A percentile compares a stretch with the other conserved stretches of the same genome.
Conservation (phyloP, 2,888 invertebrate genomes). For the Ophioninae sp. region DNA sequence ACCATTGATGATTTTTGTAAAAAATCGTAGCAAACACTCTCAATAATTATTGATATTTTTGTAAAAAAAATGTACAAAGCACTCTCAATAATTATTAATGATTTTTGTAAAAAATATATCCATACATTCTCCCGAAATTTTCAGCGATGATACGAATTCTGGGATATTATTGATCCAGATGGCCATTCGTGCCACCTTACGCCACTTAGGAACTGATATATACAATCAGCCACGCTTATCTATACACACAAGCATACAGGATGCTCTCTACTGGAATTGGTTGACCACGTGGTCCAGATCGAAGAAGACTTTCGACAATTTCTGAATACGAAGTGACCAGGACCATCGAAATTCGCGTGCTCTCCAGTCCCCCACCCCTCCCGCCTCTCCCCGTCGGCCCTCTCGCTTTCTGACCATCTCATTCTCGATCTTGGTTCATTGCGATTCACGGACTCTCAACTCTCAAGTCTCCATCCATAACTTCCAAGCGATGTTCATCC, state of each 20-base stretch:
- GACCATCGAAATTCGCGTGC: constrained; percentile 45
- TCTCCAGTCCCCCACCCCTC: background rate
- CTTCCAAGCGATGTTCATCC: constrained; percentile 45
- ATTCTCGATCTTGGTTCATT: background rate
- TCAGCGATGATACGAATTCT: constrained; percentile 10
- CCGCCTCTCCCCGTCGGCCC: too few species aligned
- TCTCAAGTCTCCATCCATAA: constrained; percentile 30
- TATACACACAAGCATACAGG: background rate
- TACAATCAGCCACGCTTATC: background rate
- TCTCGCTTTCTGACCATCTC: too few species aligned
- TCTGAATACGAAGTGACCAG: constrained; percentile 33
- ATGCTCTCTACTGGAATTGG: background rate
- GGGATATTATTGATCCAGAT: constrained; percentile 25
- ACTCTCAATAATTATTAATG: too few species aligned
- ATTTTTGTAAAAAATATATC: too few species aligned
- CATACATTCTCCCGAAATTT: background rate
- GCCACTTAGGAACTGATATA: background rate
- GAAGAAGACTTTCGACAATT: constrained; percentile 42
- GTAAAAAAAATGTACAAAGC: too few species aligned
- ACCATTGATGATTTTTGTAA: too few species aligned
- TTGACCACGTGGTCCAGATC: constrained; percentile 2
- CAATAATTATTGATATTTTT: too few species aligned
- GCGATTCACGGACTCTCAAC: background rate
- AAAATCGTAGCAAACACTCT: too few species aligned
- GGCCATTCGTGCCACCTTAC: constrained; percentile 37